Percentiles rank a stretch among this genome's conserved stretches.
These are phyloP conservation scores for Caenorhabditis macrosperma DNA, from an alignment of 2,888 invertebrate species.

Conservation along the genomic window DNA sequence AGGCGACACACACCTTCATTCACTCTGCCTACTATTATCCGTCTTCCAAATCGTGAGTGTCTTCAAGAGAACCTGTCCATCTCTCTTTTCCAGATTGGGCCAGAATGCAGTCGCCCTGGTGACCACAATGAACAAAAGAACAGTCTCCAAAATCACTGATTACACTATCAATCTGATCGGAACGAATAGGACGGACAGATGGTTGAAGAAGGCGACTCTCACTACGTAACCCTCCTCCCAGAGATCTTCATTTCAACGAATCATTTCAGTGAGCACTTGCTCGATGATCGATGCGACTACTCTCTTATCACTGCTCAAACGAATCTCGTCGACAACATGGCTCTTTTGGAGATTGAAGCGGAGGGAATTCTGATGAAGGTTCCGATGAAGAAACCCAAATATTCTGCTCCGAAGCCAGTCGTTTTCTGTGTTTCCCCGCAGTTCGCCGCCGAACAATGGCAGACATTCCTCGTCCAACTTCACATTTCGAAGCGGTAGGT, in stretches of 20 bases:
- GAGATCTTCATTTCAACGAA: too few species aligned
- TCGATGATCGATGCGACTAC: constrained; percentile 43
- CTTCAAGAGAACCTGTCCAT: not conserved
- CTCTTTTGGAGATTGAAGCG: constrained; percentile 44
- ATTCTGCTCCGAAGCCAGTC: constrained; percentile 36
- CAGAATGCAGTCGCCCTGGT: constrained; percentile 33
- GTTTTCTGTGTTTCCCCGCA: constrained; percentile 64
- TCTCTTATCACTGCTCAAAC: constrained; percentile 32
- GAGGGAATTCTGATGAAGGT: constrained; percentile 31
- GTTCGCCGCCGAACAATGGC: constrained; percentile 65
- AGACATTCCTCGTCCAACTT: constrained; percentile 51
- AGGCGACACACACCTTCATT: constrained; percentile 13
- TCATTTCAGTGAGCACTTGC: constrained; percentile 40
- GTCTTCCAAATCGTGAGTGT: constrained; percentile 24
- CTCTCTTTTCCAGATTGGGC: constrained; percentile 13
- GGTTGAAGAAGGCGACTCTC: constrained; percentile 19
- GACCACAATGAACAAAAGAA: constrained; percentile 47
- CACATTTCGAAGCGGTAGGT: constrained; percentile 47
- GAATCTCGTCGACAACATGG: constrained; percentile 30
- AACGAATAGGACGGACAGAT: constrained; percentile 12
- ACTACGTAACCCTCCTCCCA: constrained; percentile 28
- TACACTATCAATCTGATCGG: constrained; percentile 32
- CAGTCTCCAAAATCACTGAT: constrained; percentile 18
- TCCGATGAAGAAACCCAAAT: constrained; percentile 28
- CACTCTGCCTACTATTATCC: constrained; percentile 38